A percentile compares a stretch with the other conserved stretches of the same genome.
phyloP scores from a whole-genome alignment of 1,140 invertebrate species.

The Epicauta chinensis region DNA sequence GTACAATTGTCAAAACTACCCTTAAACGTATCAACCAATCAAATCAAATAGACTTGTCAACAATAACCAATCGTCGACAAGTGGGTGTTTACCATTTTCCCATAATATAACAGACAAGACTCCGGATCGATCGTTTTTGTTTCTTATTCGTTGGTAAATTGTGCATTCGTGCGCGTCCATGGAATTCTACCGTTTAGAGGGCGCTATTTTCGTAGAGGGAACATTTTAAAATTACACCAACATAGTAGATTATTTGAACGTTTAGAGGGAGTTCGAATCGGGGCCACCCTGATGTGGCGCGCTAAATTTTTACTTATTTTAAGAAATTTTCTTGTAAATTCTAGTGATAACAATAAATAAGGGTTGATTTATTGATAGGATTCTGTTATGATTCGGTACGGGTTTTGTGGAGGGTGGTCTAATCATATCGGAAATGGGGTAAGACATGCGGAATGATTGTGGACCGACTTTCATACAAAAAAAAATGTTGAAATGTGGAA shows the following conservation, averaged over 20 bases:
- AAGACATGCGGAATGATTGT: slow-evolving; percentile 39
- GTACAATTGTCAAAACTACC: slow-evolving; percentile 29
- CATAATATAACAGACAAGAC: slow-evolving; percentile 23
- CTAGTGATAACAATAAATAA: no score
- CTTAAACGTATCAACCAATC: slow-evolving; percentile 22
- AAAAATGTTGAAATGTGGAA: neutral
- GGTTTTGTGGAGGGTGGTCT: slow-evolving; percentile 21
- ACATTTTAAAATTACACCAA: no score
- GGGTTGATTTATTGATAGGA: slow-evolving; percentile 16
- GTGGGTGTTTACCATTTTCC: neutral
- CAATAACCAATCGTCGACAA: no score
- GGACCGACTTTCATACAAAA: neutral
- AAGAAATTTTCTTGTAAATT: no score
- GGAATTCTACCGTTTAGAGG: slow-evolving; percentile 37
- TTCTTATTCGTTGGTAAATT: slow-evolving; percentile 23
- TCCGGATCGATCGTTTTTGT: slow-evolving; percentile 34
- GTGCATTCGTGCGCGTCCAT: slow-evolving; percentile 37
- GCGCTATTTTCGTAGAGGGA: slow-evolving; percentile 25
- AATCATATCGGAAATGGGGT: slow-evolving; percentile 38
- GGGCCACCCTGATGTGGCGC: no score
- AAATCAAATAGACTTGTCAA: slow-evolving; percentile 22
- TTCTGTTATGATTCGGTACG: slow-evolving; percentile 32
- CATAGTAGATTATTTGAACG: no score
- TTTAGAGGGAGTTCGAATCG: no score
- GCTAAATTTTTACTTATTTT: no score